Conservation (phyloP, 2,113 vertebrate species). For the Murina feae region DNA sequence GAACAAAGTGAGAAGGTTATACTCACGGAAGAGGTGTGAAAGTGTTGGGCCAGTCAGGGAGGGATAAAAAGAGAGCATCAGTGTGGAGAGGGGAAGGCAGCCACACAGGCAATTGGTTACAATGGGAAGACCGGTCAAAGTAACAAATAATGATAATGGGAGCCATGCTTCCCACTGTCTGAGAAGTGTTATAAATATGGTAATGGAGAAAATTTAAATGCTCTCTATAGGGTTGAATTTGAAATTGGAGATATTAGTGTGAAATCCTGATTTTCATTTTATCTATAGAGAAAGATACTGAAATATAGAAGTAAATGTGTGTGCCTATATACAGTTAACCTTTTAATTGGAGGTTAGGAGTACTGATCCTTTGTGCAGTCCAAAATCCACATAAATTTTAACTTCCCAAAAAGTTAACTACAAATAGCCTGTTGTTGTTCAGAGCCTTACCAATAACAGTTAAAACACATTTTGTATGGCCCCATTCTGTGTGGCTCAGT, state of each 20-base stretch:
- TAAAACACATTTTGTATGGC: background rate
- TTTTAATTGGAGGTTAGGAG: background rate
- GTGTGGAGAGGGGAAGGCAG: background rate
- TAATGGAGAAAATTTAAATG: background rate
- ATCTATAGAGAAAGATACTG: background rate
- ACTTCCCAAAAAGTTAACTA: background rate
- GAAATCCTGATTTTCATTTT: background rate
- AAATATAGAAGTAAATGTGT: background rate
- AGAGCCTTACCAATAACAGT: background rate
- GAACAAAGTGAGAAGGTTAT: background rate
- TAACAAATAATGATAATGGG: background rate
- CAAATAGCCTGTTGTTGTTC: background rate
- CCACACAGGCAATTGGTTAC: background rate
- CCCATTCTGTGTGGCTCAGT: too few species aligned
- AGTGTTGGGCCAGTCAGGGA: background rate
- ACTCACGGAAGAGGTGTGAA: background rate
- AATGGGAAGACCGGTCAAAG: background rate
- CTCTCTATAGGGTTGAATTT: background rate
- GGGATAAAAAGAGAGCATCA: background rate
- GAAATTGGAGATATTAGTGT: slow-evolving; percentile 6
- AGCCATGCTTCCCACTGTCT: background rate
- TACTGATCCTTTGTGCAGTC: background rate
- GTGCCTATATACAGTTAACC: background rate
- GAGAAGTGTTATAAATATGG: background rate
- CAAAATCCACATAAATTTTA: background rate